Evolutionary conservation across 2,113 vertebrate species (phyloP).

Genomic region (Dasyurus viverrinus): DNA sequence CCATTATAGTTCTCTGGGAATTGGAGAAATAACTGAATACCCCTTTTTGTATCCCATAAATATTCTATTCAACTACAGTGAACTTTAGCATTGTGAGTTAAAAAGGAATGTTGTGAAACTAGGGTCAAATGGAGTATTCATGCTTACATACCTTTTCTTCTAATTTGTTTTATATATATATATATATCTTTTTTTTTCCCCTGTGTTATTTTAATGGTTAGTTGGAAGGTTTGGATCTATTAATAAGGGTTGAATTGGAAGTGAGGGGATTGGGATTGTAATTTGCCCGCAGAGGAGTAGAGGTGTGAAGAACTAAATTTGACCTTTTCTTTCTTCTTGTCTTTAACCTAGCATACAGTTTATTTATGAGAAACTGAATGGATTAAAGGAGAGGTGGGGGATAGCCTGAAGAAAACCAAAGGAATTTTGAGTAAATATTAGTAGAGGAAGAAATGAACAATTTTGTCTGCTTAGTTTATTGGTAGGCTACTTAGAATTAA

Average conservation of each 20-base stretch:
- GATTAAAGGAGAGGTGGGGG: not conserved
- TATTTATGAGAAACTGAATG: not conserved
- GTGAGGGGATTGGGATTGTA: not conserved
- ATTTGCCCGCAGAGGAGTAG: not conserved
- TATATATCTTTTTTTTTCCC: not conserved
- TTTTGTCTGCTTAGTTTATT: not conserved
- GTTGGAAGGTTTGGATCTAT: not conserved
- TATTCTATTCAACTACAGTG: not conserved
- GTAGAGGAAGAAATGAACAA: not conserved
- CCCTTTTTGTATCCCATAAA: not conserved
- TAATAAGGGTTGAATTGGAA: not conserved
- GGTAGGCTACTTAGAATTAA: not conserved
- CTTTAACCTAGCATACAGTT: not conserved
- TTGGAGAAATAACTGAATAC: not conserved
- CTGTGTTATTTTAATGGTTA: not conserved
- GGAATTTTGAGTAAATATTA: not conserved
- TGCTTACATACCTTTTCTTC: not conserved
- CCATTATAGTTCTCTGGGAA: conserved; percentile 7
- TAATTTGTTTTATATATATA: not conserved
- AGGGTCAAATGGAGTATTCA: not conserved
- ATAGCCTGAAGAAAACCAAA: not conserved
- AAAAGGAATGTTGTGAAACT: not conserved
- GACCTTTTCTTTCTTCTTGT: not conserved
- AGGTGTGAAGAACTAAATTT: not conserved
- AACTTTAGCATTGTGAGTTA: not conserved